Base-by-base conservation (phyloP, 2,797 vertebrate species). In the Chaenodraco wilsoni region DNA sequence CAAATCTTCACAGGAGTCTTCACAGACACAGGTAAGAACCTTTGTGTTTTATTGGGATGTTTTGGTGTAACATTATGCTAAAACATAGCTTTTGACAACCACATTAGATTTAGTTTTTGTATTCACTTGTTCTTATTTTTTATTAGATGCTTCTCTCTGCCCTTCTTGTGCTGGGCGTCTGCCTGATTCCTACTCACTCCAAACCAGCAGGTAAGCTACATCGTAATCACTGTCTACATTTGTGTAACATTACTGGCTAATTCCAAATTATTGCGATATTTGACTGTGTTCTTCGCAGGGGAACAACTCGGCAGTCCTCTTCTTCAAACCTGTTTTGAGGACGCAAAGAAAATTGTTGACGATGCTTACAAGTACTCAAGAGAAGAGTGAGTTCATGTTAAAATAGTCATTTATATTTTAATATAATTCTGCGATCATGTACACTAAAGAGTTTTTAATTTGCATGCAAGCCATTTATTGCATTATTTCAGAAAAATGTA, bases 291-390 rank as follows among this genome's bases (percentile, higher is more conserved):
- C 16, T 84, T 65, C 86, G 1, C 56, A 95, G 94, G 52, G 31
- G 62, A 84, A 37, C 17, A 71, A 72, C 78, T 95, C 9, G 87
- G 76, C 0, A 93, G 89, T 10, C 6, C 74, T 0, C 64, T 92
- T 44, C 85, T 98, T 55, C 84, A 93, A 43, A 75, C 74, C 4
- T 92, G 92, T 15, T 88, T 95, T 85, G 68, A 94, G 0, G 91
- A 97, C 49, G 96, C 97, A 46, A 97, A 95, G 86, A 83, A 46
- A 51, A 54, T 95, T 0, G 96, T 98, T 59, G 95, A 98, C 67
- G 88, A 91, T 5, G 95, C 96, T 0, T 98, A 97, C 87, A 94
- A 91, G 67, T 93, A 84, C 69, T 96, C 95, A 0, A 91, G 95
- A 55, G 86, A 94, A 13, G 88, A 93, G 97, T 97, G 84, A 95